These are phyloP conservation scores for Rhinatrema bivittatum DNA, from an alignment of 2,797 vertebrate genomes.

Conservation along the genomic window DNA sequence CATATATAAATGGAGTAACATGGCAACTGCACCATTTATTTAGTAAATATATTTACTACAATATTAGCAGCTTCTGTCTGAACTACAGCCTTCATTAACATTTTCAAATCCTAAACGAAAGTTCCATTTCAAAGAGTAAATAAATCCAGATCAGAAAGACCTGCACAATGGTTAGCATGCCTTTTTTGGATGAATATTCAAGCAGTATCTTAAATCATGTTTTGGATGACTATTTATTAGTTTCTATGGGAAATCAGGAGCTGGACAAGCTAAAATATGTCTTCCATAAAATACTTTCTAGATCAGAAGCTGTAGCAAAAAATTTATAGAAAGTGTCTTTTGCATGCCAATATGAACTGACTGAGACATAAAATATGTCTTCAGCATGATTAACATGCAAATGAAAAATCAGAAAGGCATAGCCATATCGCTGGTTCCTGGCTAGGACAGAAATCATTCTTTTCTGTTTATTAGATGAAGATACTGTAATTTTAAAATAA, in stretches of 20 bases:
- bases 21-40: too few relatives aligned
- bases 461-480: too few relatives aligned
- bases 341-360: constrained; percentile 38
- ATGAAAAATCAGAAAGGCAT: constrained; percentile 61
- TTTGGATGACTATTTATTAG: constrained; percentile 73
- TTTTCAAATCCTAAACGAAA: constrained; percentile 57
- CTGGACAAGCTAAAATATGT: constrained; percentile 44
- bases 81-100: constrained; percentile 38
- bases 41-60: too few relatives aligned
- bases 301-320: constrained; percentile 43
- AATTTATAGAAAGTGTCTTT: constrained; percentile 46
- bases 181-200: constrained; percentile 50
- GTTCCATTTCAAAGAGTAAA: constrained; percentile 64
- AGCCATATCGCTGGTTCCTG: constrained; percentile 9
- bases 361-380: constrained; percentile 57
- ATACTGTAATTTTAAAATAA: too few relatives aligned
- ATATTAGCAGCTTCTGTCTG: too few relatives aligned
- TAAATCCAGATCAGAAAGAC: constrained; percentile 57
- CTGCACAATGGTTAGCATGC: constrained; percentile 42
- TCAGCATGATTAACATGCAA: constrained; percentile 65
- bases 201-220: constrained; percentile 61
- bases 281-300: constrained; percentile 50
- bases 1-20: too few relatives aligned
- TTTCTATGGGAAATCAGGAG: constrained; percentile 61
- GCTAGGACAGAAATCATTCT: constrained; percentile 2